Evolutionary conservation across 2,888 invertebrate genomes (phyloP).

Genomic region (Oscheius sp.): DNA sequence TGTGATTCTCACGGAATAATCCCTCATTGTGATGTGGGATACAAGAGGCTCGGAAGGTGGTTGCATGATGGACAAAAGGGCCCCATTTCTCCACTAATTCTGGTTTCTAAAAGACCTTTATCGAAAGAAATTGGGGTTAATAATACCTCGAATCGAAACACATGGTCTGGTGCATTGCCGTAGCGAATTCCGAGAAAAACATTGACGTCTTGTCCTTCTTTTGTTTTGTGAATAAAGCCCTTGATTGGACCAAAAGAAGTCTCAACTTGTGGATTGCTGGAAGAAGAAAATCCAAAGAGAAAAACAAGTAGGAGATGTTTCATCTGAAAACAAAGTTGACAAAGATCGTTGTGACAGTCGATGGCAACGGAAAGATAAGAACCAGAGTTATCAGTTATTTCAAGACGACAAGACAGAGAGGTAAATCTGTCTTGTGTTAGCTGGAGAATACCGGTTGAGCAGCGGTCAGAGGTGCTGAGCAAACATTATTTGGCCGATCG

Average conservation of each 20-base stretch:
- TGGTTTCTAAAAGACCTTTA: conserved; percentile 45
- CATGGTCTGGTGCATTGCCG: conserved; percentile 51
- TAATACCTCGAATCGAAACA: conserved; percentile 50
- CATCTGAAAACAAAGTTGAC: neutral
- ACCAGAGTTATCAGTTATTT: neutral
- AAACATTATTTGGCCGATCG: conserved; percentile 7
- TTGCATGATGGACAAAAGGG: conserved; percentile 50
- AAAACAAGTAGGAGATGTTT: conserved; percentile 9
- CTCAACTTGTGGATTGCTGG: conserved; percentile 16
- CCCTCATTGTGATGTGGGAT: conserved; percentile 46
- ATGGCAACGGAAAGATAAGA: neutral
- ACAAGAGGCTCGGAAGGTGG: conserved; percentile 52
- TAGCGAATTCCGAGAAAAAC: conserved; percentile 58
- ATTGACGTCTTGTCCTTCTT: conserved; percentile 26
- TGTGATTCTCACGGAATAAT: conserved; percentile 45
- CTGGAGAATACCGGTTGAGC: conserved; percentile 13
- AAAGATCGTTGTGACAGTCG: neutral
- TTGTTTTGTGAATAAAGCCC: conserved; percentile 26
- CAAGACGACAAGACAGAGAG: no score
- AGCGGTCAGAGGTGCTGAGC: conserved; percentile 11
- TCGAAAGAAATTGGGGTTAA: neutral
- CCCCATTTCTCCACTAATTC: conserved; percentile 56
- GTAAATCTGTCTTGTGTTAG: no score
- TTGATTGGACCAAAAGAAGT: conserved; percentile 20
- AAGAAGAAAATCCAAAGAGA: no score